Conservation (phyloP, 1,140 invertebrate genomes). For the Drosophila elegans region DNA sequence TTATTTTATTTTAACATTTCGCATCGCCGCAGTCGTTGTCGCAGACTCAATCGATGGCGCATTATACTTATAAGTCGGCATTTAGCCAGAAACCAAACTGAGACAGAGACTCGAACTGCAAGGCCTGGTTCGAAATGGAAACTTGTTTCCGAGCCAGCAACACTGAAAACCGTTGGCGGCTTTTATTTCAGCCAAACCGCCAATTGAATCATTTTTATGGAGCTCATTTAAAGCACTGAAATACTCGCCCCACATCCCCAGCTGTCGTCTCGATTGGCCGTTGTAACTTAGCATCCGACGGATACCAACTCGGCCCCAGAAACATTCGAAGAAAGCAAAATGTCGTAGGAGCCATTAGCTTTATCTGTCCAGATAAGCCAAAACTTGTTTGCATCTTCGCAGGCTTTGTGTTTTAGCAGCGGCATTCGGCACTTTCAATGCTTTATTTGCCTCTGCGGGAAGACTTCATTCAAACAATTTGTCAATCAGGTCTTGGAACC, state of each 20-base stretch:
- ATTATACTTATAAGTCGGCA: slow-evolving; percentile 77
- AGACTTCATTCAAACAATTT: slow-evolving; percentile 2
- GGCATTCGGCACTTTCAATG: slow-evolving; percentile 12
- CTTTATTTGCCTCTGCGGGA: slow-evolving; percentile 18
- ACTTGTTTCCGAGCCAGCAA: slow-evolving; percentile 55
- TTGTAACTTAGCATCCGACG: slow-evolving; percentile 53
- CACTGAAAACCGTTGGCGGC: slow-evolving; percentile 58
- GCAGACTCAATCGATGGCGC: slow-evolving; percentile 64
- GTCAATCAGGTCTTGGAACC: neutral
- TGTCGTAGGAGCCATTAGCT: slow-evolving; percentile 56
- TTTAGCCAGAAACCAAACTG: slow-evolving; percentile 54
- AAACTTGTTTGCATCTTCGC: slow-evolving; percentile 23
- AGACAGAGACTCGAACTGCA: slow-evolving; percentile 51
- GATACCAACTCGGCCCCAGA: slow-evolving; percentile 11
- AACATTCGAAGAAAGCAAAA: slow-evolving; percentile 45
- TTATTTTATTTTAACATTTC: slow-evolving; percentile 83
- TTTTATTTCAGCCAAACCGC: slow-evolving; percentile 74
- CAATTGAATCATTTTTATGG: slow-evolving; percentile 82
- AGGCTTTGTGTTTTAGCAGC: slow-evolving; percentile 25
- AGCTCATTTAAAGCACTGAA: slow-evolving; percentile 66
- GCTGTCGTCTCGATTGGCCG: slow-evolving; percentile 70
- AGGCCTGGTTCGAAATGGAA: slow-evolving; percentile 41
- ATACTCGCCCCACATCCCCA: slow-evolving; percentile 72
- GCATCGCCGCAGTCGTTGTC: slow-evolving; percentile 50
- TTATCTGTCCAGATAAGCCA: slow-evolving; percentile 52